A percentile compares a stretch with the other conserved stretches of the same genome.
Conservation (phyloP, 2,113 vertebrate genomes). For the Esox niger region DNA sequence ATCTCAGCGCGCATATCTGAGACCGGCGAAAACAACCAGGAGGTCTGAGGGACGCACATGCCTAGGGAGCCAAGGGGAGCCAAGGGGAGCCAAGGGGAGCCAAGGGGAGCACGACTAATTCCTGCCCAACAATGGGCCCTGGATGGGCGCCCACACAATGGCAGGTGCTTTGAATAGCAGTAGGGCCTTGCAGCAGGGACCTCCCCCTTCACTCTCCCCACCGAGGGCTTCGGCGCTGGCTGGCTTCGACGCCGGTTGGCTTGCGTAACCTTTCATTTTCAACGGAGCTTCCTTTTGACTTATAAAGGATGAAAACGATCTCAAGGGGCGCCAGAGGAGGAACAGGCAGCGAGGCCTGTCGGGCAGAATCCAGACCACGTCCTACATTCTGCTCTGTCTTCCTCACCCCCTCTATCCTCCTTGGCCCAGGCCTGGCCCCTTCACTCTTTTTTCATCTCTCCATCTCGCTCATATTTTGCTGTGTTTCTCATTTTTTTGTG, state of each 20-base stretch:
- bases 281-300: slow-evolving; percentile 72
- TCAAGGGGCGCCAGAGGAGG: slow-evolving; percentile 64
- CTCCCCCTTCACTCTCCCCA: slow-evolving; percentile 61
- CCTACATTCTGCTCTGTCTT: slow-evolving; percentile 28
- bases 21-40: slow-evolving; percentile 56
- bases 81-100: no score
- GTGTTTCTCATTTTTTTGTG: slow-evolving; percentile 28
- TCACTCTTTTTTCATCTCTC: slow-evolving; percentile 8
- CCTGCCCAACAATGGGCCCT: slow-evolving; percentile 66
- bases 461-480: slow-evolving; percentile 24
- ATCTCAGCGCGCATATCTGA: slow-evolving; percentile 55
- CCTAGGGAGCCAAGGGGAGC: slow-evolving; percentile 65
- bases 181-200: slow-evolving; percentile 68
- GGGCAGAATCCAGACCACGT: slow-evolving; percentile 53
- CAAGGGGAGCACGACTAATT: slow-evolving; percentile 73
- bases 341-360: slow-evolving; percentile 58
- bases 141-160: slow-evolving; percentile 74
- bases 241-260: slow-evolving; percentile 57
- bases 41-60: slow-evolving; percentile 58
- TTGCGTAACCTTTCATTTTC: slow-evolving; percentile 75
- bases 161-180: slow-evolving; percentile 77
- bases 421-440: background rate
- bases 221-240: slow-evolving; percentile 46
- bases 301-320: slow-evolving; percentile 76
- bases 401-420: slow-evolving; percentile 19